Evolutionary conservation across 2,888 invertebrate genomes (phyloP).

Genomic region (Tetropium fuscum): DNA sequence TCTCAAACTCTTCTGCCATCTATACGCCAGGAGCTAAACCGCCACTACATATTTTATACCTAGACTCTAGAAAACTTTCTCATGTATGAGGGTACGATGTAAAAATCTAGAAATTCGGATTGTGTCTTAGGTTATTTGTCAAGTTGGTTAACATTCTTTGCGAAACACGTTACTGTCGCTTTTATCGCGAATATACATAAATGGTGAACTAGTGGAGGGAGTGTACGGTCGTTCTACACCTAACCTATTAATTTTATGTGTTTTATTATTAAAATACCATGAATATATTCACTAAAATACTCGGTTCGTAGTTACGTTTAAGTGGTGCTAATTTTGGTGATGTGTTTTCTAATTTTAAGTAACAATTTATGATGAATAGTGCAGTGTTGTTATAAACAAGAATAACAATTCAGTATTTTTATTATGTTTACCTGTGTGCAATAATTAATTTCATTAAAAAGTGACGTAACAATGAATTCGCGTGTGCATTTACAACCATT

Average conservation of each 20-base stretch:
- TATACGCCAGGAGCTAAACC: no score
- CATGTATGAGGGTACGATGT: no score
- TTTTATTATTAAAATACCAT: slow-evolving; percentile 43
- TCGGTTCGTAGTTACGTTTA: slow-evolving; percentile 15
- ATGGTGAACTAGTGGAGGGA: slow-evolving; percentile 57
- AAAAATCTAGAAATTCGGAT: not conserved
- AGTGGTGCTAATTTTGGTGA: slow-evolving; percentile 21
- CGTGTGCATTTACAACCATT: slow-evolving; percentile 77
- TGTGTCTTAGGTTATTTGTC: not conserved
- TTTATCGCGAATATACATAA: slow-evolving; percentile 37
- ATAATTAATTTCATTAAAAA: slow-evolving; percentile 24
- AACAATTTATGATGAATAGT: slow-evolving; percentile 15
- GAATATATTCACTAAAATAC: slow-evolving; percentile 31
- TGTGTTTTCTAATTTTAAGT: slow-evolving; percentile 24
- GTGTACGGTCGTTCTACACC: slow-evolving; percentile 56
- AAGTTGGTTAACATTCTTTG: slow-evolving; percentile 29
- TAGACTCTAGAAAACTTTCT: no score
- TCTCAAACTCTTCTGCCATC: no score
- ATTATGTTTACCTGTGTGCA: slow-evolving; percentile 37
- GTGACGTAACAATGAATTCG: slow-evolving; percentile 68
- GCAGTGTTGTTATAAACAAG: slow-evolving; percentile 41
- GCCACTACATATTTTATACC: no score
- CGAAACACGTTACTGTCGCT: slow-evolving; percentile 33
- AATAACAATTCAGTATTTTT: slow-evolving; percentile 38
- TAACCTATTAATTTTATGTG: slow-evolving; percentile 56